These are phyloP conservation scores for Frankliniella fusca DNA, from an alignment of 2,888 invertebrate species.

Conservation along the genomic window DNA sequence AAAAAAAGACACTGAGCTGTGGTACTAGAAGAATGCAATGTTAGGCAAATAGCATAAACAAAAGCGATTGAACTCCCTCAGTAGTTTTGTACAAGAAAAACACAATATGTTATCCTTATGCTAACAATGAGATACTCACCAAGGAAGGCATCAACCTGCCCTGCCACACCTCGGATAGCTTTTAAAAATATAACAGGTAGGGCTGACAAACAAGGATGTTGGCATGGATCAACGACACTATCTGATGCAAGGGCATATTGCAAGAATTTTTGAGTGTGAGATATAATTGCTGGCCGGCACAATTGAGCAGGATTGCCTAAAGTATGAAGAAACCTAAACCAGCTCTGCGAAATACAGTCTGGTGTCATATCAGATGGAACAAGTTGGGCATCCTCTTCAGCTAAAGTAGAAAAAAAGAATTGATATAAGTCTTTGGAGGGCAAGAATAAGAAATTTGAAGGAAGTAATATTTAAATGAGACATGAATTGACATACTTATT, in stretches of 20 bases:
- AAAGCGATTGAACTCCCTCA: background rate
- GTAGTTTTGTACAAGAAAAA: background rate
- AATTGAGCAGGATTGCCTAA: slow-evolving; percentile 93
- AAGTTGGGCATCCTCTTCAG: slow-evolving; percentile 77
- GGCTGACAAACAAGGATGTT: slow-evolving; percentile 79
- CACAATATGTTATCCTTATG: background rate
- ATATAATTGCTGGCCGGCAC: slow-evolving; percentile 73
- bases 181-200: slow-evolving; percentile 87
- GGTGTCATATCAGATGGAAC: slow-evolving; percentile 81
- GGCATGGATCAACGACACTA: slow-evolving; percentile 72
- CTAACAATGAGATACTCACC: slow-evolving; percentile 57
- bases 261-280: slow-evolving; percentile 67
- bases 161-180: slow-evolving; percentile 88
- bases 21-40: slow-evolving; percentile 16
- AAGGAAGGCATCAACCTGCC: slow-evolving; percentile 91
- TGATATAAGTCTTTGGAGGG: background rate
- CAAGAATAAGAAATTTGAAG: slow-evolving; percentile 31
- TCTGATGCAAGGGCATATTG: slow-evolving; percentile 75
- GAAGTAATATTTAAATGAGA: slow-evolving; percentile 29
- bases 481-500: slow-evolving; percentile 57
- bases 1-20: background rate
- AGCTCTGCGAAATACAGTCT: slow-evolving; percentile 88
- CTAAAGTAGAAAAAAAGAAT: slow-evolving; percentile 49
- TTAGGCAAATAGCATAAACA: background rate
- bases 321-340: slow-evolving; percentile 92